Percentiles rank a stretch among this genome's conserved stretches.
phyloP scores from a whole-genome alignment of 2,797 vertebrate species.

The Enteromius fasciolatus region DNA sequence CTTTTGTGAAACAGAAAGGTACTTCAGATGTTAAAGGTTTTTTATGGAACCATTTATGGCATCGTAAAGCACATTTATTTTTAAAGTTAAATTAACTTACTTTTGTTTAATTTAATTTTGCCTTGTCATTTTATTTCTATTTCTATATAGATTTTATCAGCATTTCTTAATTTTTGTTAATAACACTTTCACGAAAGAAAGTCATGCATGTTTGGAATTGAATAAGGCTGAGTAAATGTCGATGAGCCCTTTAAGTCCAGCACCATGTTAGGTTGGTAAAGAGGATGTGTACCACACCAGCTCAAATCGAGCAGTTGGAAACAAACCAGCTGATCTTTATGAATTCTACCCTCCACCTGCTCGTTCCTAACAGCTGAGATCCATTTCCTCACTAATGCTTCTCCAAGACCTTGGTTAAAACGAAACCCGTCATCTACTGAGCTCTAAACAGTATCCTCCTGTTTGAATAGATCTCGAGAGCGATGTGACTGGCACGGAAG shows the following conservation, averaged over 20 bases:
- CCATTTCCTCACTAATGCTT: slow-evolving; percentile 51
- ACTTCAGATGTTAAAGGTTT: too few relatives aligned
- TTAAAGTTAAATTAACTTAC: too few relatives aligned
- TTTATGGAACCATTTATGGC: too few relatives aligned
- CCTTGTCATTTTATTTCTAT: background rate
- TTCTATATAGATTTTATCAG: background rate
- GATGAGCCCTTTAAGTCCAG: background rate
- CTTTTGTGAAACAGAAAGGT: too few relatives aligned
- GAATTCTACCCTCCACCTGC: slow-evolving; percentile 13
- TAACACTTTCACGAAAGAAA: background rate
- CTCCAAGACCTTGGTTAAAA: slow-evolving; percentile 9
- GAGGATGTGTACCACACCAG: background rate
- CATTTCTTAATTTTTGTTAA: background rate
- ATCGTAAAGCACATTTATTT: too few relatives aligned
- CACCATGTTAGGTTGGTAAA: background rate
- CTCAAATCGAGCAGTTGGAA: background rate
- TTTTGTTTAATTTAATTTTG: background rate
- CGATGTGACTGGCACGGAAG: slow-evolving; percentile 48
- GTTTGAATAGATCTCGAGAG: slow-evolving; percentile 64
- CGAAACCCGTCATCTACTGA: slow-evolving; percentile 50
- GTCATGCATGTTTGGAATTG: background rate
- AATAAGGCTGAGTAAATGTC: background rate
- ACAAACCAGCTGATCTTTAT: background rate
- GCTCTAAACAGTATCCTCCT: slow-evolving; percentile 64
- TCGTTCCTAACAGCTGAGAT: slow-evolving; percentile 34